Base-by-base conservation (phyloP, 2,888 invertebrate genomes). In the Diplazon laetatorius region DNA sequence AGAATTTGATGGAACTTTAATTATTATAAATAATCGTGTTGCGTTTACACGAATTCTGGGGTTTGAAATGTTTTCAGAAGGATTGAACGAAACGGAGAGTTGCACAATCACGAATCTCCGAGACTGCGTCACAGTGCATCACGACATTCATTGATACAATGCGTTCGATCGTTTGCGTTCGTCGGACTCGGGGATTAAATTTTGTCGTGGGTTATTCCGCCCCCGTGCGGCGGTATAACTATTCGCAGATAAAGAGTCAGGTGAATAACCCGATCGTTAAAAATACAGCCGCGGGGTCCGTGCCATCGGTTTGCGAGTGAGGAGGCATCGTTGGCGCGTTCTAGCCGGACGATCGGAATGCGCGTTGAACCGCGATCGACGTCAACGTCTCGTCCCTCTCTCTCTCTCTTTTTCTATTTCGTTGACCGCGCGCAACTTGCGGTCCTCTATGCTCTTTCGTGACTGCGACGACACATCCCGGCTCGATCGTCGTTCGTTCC, bases 261-360 rank as follows among this genome's bases (percentile, higher is more conserved):
- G 90, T 90, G 90, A 90, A 90, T 87, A 90, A 90, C 90, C 89
- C 85, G 83, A n/a, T 72, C 82, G 89, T 86, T 90, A 90, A 90
- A 90, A 90, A 90, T 90, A 90, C 88, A 82, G 81, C 65, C 84
- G n/a, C n/a, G n/a, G n/a, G 82, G 82, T 82, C 78, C 81, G 81
- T 82, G 75, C 74, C 81, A 82, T 84, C 76, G 73, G 73, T 69
- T 71, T 70, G 65, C 66, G n/a, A n/a, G n/a, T n/a, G n/a, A 70
- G 78, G 76, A 72, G 71, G 78, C 65, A 78, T 83, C 83, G 82
- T 76, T 80, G 82, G 85, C 84, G 85, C 84, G 85, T 84, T 83
- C 84, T 86, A 83, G 85, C 86, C 85, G 85, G 85, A 84, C 86
- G 87, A 89, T 90, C 72, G 82, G 82, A 82, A 82, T 82, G 80